Conservation (phyloP, 2,888 invertebrate genomes). For the Arctia plantaginis region DNA sequence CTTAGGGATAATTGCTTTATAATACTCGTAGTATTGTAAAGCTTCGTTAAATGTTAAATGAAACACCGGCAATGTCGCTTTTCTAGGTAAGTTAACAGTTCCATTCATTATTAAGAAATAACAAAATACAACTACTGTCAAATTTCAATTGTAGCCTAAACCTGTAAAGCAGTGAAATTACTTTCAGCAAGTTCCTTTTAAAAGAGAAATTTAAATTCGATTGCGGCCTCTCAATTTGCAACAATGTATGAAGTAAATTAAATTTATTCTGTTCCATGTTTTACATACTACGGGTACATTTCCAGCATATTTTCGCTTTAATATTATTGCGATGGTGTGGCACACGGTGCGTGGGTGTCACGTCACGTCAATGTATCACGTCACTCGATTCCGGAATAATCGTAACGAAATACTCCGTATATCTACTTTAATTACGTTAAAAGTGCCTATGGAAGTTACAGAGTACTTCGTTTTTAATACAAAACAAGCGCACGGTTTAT, state of each 20-base stretch:
- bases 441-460: slow-evolving; percentile 6
- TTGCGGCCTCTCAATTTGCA: slow-evolving; percentile 46
- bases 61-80: not conserved
- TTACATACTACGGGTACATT: slow-evolving; percentile 31
- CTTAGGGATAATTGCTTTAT: too few relatives aligned
- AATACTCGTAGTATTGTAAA: too few relatives aligned
- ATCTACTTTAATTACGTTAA: slow-evolving; percentile 11
- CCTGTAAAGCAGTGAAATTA: slow-evolving; percentile 33
- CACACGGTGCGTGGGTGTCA: slow-evolving; percentile 42
- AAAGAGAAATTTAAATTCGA: slow-evolving; percentile 49
- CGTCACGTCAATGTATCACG: slow-evolving; percentile 48
- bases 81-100: not conserved
- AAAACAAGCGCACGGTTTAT: not conserved
- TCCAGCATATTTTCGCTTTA: slow-evolving; percentile 48
- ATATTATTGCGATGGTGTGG: slow-evolving; percentile 44
- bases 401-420: slow-evolving; percentile 1
- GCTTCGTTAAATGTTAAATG: not conserved
- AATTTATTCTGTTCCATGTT: slow-evolving; percentile 50
- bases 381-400: slow-evolving; percentile 48
- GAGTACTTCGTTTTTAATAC: not conserved
- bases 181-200: slow-evolving; percentile 34
- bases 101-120: not conserved
- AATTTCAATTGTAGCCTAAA: slow-evolving; percentile 23
- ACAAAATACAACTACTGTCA: not conserved
- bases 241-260: slow-evolving; percentile 51